Evolutionary conservation across 2,797 vertebrate species (phyloP).

Genomic region (Loris lydekkerianus): DNA sequence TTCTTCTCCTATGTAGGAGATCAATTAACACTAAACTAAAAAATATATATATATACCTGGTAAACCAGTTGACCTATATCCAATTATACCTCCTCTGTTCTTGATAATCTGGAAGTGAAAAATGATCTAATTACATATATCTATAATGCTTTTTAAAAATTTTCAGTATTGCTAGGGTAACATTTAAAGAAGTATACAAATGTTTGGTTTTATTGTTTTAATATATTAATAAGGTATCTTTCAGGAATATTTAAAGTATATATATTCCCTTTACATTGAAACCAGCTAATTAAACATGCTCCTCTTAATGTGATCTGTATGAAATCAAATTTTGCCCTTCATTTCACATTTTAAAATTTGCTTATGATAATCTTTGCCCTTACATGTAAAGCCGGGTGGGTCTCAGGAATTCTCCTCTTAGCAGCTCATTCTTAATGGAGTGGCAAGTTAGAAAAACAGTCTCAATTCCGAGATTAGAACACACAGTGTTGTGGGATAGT

Average conservation of each 20-base stretch:
- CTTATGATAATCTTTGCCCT: background rate
- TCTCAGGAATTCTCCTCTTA: background rate
- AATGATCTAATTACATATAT: background rate
- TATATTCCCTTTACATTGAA: background rate
- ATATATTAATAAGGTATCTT: background rate
- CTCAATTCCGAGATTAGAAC: background rate
- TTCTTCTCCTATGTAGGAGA: slow-evolving; percentile 53
- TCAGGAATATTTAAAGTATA: background rate
- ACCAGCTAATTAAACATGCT: background rate
- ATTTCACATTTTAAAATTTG: background rate
- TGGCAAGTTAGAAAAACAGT: background rate
- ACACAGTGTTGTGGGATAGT: background rate
- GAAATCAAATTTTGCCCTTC: slow-evolving; percentile 5
- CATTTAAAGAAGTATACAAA: background rate
- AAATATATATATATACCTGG: background rate
- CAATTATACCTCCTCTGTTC: slow-evolving; percentile 40
- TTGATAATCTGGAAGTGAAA: background rate
- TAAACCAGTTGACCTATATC: slow-evolving; percentile 41
- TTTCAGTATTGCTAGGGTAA: background rate
- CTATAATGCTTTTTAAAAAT: background rate
- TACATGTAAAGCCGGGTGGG: background rate
- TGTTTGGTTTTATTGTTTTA: background rate
- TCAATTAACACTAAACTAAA: slow-evolving; percentile 70
- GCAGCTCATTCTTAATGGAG: background rate
- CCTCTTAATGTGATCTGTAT: background rate